Conservation (phyloP, 2,113 vertebrate species). For the Calidris pygmaea region DNA sequence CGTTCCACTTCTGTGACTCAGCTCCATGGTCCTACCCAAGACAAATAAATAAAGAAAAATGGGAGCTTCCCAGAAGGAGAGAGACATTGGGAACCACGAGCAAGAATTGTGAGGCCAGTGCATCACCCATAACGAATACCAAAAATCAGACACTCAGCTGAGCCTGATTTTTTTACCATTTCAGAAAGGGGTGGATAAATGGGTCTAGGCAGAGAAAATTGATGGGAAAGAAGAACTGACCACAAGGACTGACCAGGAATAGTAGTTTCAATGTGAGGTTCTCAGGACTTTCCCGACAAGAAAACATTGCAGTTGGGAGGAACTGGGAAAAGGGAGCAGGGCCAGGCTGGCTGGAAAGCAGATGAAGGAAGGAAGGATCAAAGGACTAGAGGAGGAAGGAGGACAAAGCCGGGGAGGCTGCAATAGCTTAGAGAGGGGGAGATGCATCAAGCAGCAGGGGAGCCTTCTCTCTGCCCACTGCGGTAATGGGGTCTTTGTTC, state of each 20-base stretch:
- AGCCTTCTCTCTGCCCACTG: slow-evolving; percentile 32
- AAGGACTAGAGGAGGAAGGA: slow-evolving; percentile 25
- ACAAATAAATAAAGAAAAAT: slow-evolving; percentile 28
- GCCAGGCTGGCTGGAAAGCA: background rate
- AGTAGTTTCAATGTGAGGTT: fast-evolving
- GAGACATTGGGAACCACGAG: background rate
- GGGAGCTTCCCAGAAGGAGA: background rate
- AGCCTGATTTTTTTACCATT: background rate
- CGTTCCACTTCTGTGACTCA: background rate
- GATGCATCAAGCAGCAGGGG: slow-evolving; percentile 63
- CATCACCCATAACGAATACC: background rate
- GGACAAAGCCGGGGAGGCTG: slow-evolving; percentile 41
- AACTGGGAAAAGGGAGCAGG: background rate
- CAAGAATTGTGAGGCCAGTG: background rate
- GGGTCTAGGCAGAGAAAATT: background rate
- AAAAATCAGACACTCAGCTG: background rate
- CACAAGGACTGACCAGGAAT: background rate
- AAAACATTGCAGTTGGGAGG: background rate
- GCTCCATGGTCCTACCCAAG: background rate
- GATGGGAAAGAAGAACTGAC: background rate
- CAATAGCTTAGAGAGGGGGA: slow-evolving; percentile 17
- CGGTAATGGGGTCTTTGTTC: slow-evolving; percentile 62
- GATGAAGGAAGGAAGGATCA: slow-evolving; percentile 49
- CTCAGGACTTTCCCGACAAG: background rate
- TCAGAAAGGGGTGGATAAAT: background rate